Evolutionary conservation across 92 coral and sea anemone genomes (phyloP), one percentile per base, ranked within the genome.

Genomic region (Parazoanthus darwini): DNA sequence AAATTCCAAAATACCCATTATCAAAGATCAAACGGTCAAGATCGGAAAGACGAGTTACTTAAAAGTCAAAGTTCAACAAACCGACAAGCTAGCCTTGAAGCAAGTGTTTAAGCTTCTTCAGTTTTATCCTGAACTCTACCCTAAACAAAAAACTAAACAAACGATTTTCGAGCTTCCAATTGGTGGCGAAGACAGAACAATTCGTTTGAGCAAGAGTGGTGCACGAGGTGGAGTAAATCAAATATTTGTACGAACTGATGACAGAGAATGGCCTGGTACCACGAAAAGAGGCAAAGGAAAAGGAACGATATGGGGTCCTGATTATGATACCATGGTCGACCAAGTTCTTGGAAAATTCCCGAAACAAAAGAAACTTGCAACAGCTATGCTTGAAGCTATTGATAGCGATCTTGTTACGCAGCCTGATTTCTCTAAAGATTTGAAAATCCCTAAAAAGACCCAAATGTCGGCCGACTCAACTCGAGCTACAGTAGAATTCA

Each of bases 401-500:
- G 75, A 78, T 48, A 1, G 26, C 0, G 75, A 71, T 1, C 86
- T 86, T 44, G 68, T 39, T 48, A 74, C 22, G 1, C 92, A 90
- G 29, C 92, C 92, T 11, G 59, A 56, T 14, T 90, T 90, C 54
- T 54, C 79, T 8, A 50, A 3, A 1, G 37, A 82, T 8, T 13
- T 76, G 9, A 43, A 22, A n/a, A 16, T 76, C 50, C 26, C 37
- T 3, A 66, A 5, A 50, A 37, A 81, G 8, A 35, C 23, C 10
- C 11, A 35, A 26, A 36, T 50, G 42, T n/a, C 94, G 13, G 66
- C 86, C 2, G 88, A 92, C 22, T 44, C 83, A 16, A 56, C n/a
- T 14, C 89, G 94, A 5, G 90, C 87, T 37, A 29, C 94, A 1
- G 92, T 89, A 70, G 94, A 92, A 58, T 89, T 92, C 48, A 25